These are phyloP conservation scores for Diglossa cyanea DNA, from an alignment of 2,797 vertebrate genomes.

Conservation along the genomic window DNA sequence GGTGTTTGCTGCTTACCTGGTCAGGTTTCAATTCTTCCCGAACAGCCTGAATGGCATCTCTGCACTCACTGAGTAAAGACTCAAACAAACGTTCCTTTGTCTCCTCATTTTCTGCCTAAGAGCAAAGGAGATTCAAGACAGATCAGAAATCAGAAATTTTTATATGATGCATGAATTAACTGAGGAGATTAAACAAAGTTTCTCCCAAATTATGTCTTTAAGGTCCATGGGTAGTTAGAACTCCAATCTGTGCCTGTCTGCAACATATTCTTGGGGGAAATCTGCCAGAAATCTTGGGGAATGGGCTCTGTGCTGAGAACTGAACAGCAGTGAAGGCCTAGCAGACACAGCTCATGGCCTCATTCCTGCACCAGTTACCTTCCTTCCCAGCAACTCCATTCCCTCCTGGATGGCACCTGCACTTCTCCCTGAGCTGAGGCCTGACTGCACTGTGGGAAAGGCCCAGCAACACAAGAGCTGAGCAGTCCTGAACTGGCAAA, in stretches of 20 bases:
- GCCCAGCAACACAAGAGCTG: background rate
- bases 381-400: background rate
- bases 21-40: constrained; percentile 92
- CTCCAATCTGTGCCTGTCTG: background rate
- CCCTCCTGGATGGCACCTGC: background rate
- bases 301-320: background rate
- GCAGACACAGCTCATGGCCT: background rate
- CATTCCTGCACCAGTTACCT: background rate
- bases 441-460: constrained; percentile 5
- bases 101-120: constrained; percentile 90
- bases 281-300: fast-evolving
- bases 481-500: background rate
- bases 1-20: constrained; percentile 76
- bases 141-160: background rate
- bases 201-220: background rate
- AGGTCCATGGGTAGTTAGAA: background rate
- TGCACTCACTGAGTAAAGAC: constrained; percentile 92
- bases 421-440: background rate
- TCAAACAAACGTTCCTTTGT: constrained; percentile 97
- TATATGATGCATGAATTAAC: background rate
- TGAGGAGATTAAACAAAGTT: background rate
- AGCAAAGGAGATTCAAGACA: background rate
- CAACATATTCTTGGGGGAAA: background rate
- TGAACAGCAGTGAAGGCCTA: background rate
- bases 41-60: constrained; percentile 96